phyloP scores from a whole-genome alignment of 2,797 vertebrate genomes.

The Neostethus bicornis region DNA sequence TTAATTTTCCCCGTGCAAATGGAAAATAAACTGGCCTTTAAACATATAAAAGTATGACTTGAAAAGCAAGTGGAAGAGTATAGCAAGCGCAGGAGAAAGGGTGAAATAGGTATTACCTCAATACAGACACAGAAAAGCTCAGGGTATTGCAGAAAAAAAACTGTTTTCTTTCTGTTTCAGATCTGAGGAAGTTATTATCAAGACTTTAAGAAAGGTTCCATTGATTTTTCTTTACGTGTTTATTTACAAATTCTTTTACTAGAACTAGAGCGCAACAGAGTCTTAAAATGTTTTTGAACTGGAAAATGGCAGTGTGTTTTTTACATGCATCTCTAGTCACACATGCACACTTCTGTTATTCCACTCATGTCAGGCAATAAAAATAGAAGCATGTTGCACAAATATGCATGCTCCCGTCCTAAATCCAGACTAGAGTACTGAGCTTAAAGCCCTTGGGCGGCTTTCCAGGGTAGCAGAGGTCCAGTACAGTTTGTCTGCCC shows the following conservation, averaged over 20 bases:
- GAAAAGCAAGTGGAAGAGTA: constrained; percentile 39
- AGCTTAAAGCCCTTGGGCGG: constrained; percentile 71
- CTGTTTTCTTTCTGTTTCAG: constrained; percentile 70
- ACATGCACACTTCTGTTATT: constrained; percentile 31
- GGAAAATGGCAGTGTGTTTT: constrained; percentile 23
- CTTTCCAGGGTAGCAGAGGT: constrained; percentile 76
- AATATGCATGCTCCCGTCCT: constrained; percentile 39
- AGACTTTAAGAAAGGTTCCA: constrained; percentile 76
- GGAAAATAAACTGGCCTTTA: constrained; percentile 77
- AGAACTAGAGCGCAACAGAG: constrained; percentile 39
- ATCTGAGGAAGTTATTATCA: constrained; percentile 70
- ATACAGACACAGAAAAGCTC: constrained; percentile 69
- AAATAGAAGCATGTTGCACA: constrained; percentile 53
- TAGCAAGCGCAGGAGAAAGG: constrained; percentile 45
- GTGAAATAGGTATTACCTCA: constrained; percentile 53
- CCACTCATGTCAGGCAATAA: constrained; percentile 58
- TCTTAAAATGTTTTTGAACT: constrained; percentile 40
- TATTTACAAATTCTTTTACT: constrained; percentile 36
- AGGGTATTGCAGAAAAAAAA: constrained; percentile 57
- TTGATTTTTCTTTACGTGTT: constrained; percentile 79
- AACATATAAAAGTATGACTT: constrained; percentile 70
- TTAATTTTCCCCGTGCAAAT: constrained; percentile 66
- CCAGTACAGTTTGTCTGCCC: constrained; percentile 67
- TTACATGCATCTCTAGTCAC: constrained; percentile 23
- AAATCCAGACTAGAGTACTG: constrained; percentile 39